Base-by-base conservation (phyloP, 1,140 invertebrate genomes). In the Lordiphosa mommai region DNA sequence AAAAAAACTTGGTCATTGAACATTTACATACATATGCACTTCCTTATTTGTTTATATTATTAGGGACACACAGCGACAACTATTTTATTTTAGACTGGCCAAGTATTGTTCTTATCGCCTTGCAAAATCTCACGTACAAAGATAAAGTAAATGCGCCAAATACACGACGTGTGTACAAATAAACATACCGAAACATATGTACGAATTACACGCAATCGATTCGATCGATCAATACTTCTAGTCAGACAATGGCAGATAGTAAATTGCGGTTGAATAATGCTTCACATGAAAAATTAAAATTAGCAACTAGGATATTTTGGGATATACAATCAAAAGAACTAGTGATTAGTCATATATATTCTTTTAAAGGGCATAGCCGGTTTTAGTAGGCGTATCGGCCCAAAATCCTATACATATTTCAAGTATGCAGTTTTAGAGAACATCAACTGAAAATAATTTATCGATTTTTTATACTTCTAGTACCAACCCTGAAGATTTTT, bases 91-190 rank as follows among this genome's bases (percentile, higher is more conserved):
- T 36, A n/a, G 36, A 48, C 17, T 37, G 53, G 3, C 1, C 32
- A 5, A 10, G 10, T 46, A 43, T 29, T 27, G 27, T 7, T 29
- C 63, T 67, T 67, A 67, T 67, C 63, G 14, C 6, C 27, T 58
- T 66, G 61, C 61, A 58, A 66, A 66, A 66, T 66, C 52, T 44
- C 63, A 67, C 63, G 63, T 67, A 67, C 44, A 8, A 1, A 46
- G 63, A 67, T 67, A 67, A 67, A 27, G 38, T 12, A 23, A 37
- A 43, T 59, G 29, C 20, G 58, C 34, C 57, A 46, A 44, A 58
- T 30, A 14, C 32, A 27, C 17, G 23, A 5, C 23, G 23, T 7
- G 23, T 27, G 23, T 27, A 14, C n/a, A 2, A 9, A 14, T 17
- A 41, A 14, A 14, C 20, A 32, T 4, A n/a, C 12, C 3, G 4